These are phyloP conservation scores for Dipodomys stephensi DNA, from an alignment of 2,113 vertebrate genomes.

Conservation along the genomic window DNA sequence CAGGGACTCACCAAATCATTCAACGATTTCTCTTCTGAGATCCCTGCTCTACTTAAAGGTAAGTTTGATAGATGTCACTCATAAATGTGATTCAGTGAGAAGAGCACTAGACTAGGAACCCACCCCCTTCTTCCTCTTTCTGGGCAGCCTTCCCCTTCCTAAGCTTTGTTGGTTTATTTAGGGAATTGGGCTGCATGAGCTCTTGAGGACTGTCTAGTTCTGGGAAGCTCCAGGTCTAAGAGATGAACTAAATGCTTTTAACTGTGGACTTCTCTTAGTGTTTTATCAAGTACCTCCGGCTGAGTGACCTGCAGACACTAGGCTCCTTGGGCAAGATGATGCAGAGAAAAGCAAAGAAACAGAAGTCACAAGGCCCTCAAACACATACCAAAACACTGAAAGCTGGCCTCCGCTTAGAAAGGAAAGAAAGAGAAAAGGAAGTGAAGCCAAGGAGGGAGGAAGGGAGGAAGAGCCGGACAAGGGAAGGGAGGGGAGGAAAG, in stretches of 20 bases:
- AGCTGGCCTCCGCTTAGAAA: not conserved
- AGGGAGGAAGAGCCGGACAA: too few relatives aligned
- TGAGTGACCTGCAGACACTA: not conserved
- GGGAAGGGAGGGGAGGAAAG: too few relatives aligned
- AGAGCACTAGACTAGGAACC: not conserved
- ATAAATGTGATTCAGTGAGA: not conserved
- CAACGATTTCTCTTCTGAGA: not conserved
- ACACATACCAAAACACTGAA: not conserved
- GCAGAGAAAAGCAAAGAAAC: not conserved
- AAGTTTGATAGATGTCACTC: not conserved
- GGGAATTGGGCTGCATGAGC: not conserved
- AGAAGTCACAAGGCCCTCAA: not conserved
- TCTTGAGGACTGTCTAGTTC: not conserved
- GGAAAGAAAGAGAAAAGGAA: too few relatives aligned
- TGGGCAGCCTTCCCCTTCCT: not conserved
- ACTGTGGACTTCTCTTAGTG: not conserved
- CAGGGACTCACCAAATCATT: not conserved
- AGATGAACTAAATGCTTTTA: not conserved
- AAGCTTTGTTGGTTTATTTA: not conserved
- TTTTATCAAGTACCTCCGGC: not conserved
- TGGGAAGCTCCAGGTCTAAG: not conserved
- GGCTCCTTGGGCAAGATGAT: not conserved
- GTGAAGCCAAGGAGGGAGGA: too few relatives aligned
- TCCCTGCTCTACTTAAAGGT: not conserved
- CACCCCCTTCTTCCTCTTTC: not conserved